A percentile compares a stretch with the other conserved stretches of the same genome.
phyloP scores from a whole-genome alignment of 2,888 invertebrate genomes.

The Nasonia oneida region DNA sequence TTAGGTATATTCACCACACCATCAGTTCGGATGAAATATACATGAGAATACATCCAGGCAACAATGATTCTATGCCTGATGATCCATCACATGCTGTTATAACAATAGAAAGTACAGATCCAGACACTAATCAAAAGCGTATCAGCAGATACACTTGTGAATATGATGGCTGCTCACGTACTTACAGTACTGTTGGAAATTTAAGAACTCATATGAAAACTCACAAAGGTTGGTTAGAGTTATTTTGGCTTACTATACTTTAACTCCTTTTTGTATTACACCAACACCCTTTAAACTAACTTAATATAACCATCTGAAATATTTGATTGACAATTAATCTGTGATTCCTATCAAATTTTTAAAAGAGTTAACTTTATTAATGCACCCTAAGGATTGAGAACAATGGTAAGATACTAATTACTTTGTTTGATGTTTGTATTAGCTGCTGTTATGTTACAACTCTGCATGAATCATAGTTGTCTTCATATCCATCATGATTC shows the following conservation, averaged over 20 bases:
- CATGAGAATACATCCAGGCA: slow-evolving; percentile 86
- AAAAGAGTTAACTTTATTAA: slow-evolving; percentile 57
- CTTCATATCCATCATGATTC: slow-evolving; percentile 9
- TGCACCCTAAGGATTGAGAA: slow-evolving; percentile 66
- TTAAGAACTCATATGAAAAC: slow-evolving; percentile 97
- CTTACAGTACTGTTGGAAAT: slow-evolving; percentile 96
- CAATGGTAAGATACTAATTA: slow-evolving; percentile 67
- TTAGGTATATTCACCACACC: slow-evolving; percentile 85
- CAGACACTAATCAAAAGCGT: slow-evolving; percentile 82
- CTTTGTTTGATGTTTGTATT: slow-evolving; percentile 7
- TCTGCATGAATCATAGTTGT: slow-evolving; percentile 33
- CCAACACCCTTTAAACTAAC: slow-evolving; percentile 2
- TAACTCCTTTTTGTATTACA: not conserved
- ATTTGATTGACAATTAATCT: not conserved
- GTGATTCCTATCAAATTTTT: slow-evolving; percentile 15
- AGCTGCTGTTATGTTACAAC: slow-evolving; percentile 2
- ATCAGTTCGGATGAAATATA: slow-evolving; percentile 86
- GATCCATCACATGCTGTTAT: slow-evolving; percentile 86
- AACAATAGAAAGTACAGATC: slow-evolving; percentile 84
- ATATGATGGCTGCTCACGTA: slow-evolving; percentile 92
- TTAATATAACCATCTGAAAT: not conserved
- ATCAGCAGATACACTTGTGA: slow-evolving; percentile 91
- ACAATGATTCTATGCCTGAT: slow-evolving; percentile 83
- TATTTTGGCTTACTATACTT: slow-evolving; percentile 24
- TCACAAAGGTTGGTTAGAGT: slow-evolving; percentile 88